Percentiles rank a stretch among this genome's conserved stretches.
These are phyloP conservation scores for Agrotis segetum DNA, from an alignment of 2,888 invertebrate species.

Conservation along the genomic window DNA sequence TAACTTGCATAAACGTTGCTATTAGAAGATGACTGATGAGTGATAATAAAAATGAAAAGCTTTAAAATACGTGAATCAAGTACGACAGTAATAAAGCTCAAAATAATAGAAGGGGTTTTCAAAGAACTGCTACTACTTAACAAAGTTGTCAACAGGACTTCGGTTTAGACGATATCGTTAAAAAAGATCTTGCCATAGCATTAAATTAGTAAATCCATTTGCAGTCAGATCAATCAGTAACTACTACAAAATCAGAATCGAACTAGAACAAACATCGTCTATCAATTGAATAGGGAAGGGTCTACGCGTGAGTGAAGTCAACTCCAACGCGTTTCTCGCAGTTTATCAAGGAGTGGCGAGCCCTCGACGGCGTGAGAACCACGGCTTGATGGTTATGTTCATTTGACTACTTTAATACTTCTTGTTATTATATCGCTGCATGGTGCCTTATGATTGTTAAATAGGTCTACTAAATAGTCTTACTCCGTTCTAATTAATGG, in stretches of 20 bases:
- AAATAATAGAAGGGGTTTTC: too few species aligned
- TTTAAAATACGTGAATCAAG: too few species aligned
- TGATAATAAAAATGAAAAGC: neutral
- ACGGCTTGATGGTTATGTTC: slow-evolving; percentile 30
- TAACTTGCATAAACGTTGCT: slow-evolving; percentile 20
- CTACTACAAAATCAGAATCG: neutral
- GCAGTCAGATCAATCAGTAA: neutral
- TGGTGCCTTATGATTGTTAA: slow-evolving; percentile 28
- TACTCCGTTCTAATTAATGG: neutral
- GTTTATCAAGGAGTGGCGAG: slow-evolving; percentile 56
- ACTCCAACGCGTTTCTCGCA: slow-evolving; percentile 28
- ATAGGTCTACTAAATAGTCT: slow-evolving; percentile 26
- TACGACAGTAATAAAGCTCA: too few species aligned
- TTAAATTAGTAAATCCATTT: neutral
- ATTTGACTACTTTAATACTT: slow-evolving; percentile 12
- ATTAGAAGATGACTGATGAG: slow-evolving; percentile 2
- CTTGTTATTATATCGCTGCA: slow-evolving; percentile 22
- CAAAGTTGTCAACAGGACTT: too few species aligned
- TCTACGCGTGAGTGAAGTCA: slow-evolving; percentile 28
- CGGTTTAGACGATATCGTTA: too few species aligned
- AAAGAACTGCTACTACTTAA: too few species aligned
- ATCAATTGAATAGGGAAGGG: slow-evolving; percentile 14
- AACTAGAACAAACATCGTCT: slow-evolving; percentile 5
- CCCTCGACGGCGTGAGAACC: slow-evolving; percentile 57
- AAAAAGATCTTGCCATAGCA: neutral